Conservation (phyloP, 2,888 invertebrate species). For the Zonitis immaculata region DNA sequence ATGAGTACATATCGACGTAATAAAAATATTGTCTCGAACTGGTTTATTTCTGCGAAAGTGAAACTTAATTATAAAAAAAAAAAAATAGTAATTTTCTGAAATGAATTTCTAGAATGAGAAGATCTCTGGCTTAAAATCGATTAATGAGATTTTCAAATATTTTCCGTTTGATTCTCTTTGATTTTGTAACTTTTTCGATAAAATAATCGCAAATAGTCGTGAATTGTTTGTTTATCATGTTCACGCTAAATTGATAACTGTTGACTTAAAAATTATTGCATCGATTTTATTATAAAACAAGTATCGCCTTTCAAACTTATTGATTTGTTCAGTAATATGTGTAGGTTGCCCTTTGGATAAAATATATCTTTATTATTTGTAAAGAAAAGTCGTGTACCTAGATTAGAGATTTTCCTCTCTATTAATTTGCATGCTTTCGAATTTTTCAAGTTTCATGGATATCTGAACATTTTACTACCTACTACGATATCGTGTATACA, state of each 20-base stretch:
- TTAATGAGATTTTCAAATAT: no score
- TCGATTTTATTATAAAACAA: slow-evolving; percentile 33
- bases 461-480: no score
- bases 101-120: no score
- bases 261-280: slow-evolving; percentile 35
- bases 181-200: no score
- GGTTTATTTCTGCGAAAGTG: slow-evolving; percentile 18
- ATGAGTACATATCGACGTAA: slow-evolving; percentile 11
- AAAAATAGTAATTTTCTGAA: neutral
- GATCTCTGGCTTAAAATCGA: no score
- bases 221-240: slow-evolving; percentile 13
- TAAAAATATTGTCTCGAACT: slow-evolving; percentile 18
- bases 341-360: neutral
- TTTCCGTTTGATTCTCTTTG: no score
- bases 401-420: neutral
- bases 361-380: no score
- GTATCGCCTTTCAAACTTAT: slow-evolving; percentile 31
- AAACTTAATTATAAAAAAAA: slow-evolving; percentile 11
- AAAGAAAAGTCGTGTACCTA: no score
- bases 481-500: no score
- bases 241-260: slow-evolving; percentile 25
- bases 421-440: neutral
- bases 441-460: no score
- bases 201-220: slow-evolving; percentile 12
- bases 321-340: slow-evolving; percentile 21